Evolutionary conservation across 2,888 invertebrate species (phyloP), one percentile per base, ranked within the genome.

Genomic region (Heterodera filipjevi): DNA sequence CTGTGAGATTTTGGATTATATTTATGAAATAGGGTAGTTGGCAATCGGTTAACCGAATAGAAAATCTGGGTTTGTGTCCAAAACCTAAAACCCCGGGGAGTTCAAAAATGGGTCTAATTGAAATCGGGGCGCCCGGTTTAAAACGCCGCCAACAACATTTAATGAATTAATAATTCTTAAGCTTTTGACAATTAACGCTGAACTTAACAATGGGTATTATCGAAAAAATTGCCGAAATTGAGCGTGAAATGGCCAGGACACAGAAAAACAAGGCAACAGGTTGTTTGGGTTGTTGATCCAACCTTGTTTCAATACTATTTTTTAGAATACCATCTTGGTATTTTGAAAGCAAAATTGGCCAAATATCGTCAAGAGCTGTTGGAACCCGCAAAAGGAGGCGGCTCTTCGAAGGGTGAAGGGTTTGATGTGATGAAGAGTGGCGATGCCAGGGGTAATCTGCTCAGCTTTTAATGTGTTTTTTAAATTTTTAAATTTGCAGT

Each of bases 341-440:
- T 99, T 71, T 90, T 99, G 78, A 99, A 99, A 91, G 99, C 98
- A 0, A 90, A 81, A 91, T 91, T 96, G 89, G 96, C 96, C 0
- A 96, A 96, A 89, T 96, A 95, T 90, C 92, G 96, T 53, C 94
- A 96, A 1, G 96, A 98, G 90, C 91, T 99, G 66, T 90, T 99
- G 79, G 98, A 99, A 90, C 98, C 98, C 0, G 92, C 94, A 0
- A 95, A 96, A 87, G 98, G 93, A 87, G 98, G 93, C 8, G 91
- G 91, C 59, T 33, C 49, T 12, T 95, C 95, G 85, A 97, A 97
- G 90, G 92, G 92, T 59, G 92, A 92, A 86, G 99, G 99, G 0
- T 99, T 99, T 91, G 99, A 99, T 93, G 99, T 99, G 16, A 92
- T 98, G 85, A 99, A 99, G 90, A 96, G 96, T 86, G 99, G 99